Evolutionary conservation across 2,888 invertebrate genomes (phyloP), one percentile per base, ranked within the genome.

Genomic region (Deilephila porcellus): DNA sequence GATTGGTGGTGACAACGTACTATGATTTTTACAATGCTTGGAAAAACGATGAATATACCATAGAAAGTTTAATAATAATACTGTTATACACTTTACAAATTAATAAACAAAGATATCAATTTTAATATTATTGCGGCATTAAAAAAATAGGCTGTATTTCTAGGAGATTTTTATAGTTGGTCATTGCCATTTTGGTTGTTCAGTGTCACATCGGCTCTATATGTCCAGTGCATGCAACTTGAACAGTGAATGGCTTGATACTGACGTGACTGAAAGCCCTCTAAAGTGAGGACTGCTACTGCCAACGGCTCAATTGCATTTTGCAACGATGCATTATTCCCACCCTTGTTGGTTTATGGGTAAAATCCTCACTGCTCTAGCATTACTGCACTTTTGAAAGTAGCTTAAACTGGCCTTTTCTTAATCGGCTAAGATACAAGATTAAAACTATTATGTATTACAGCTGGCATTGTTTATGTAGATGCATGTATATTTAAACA

Each of bases 161-260:
- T 45, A 45, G 25, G 20, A 25, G 4, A 17, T 32, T 45, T 19
- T 63, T n/a, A 63, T 17, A n/a, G 11, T 64, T 6, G 1, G 37
- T 25, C 25, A 25, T 5, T 25, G 6, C 67, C 67, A 52, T 20
- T 67, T 67, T 25, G 67, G 4, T 5, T 67, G 20, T 45, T 37
- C 7, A 37, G 17, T 52, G 25, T 67, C 45, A 3, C 17, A 17
- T 25, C 1, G 64, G 52, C 52, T 52, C 25, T 67, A 45, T 25
- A 25, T 67, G 45, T 67, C 67, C 67, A 52, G 25, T 52, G 67
- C 67, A 67, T 67, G 52, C 45, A 45, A 64, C 64, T 67, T 45
- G 67, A 64, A 64, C 37, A 64, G 45, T 64, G 37, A 67, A 67
- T 17, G 20, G 25, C 25, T 45, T 17, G 67, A 25, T 19, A 52